Conservation (phyloP, 2,113 vertebrate genomes). For the Marmota flaviventris region DNA sequence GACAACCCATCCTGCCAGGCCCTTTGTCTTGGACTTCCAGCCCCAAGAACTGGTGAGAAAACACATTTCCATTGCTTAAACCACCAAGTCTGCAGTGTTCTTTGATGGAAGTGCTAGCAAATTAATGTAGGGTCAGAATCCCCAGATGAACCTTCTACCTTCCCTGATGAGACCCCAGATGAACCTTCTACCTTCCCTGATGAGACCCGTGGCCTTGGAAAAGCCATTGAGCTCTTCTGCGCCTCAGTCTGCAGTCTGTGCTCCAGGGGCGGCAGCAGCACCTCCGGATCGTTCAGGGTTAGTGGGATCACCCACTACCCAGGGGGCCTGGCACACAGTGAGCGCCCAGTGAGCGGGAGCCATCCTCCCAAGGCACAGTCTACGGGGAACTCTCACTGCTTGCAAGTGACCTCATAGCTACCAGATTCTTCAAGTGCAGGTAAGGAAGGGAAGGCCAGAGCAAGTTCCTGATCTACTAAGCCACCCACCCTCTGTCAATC, state of each 20-base stretch:
- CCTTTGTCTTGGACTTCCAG: background rate
- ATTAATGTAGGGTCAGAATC: background rate
- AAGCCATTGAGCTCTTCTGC: background rate
- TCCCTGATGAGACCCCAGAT: background rate
- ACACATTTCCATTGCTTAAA: background rate
- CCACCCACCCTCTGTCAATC: background rate
- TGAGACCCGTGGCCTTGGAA: background rate
- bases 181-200: background rate
- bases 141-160: background rate
- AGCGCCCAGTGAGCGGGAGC: background rate
- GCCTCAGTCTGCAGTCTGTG: background rate
- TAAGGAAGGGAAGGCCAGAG: background rate
- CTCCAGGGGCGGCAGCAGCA: background rate
- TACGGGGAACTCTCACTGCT: background rate
- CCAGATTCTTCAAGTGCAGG: background rate
- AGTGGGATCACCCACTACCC: background rate
- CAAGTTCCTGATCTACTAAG: background rate
- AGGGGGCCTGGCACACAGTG: background rate
- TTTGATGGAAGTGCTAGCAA: background rate
- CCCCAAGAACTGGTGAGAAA: background rate
- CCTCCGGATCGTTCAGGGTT: background rate
- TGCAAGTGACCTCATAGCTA: background rate
- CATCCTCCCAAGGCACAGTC: background rate
- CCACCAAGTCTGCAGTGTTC: background rate
- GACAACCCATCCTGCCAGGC: background rate